Evolutionary conservation across 2,113 vertebrate species (phyloP).

Genomic region (Alouatta palliata): DNA sequence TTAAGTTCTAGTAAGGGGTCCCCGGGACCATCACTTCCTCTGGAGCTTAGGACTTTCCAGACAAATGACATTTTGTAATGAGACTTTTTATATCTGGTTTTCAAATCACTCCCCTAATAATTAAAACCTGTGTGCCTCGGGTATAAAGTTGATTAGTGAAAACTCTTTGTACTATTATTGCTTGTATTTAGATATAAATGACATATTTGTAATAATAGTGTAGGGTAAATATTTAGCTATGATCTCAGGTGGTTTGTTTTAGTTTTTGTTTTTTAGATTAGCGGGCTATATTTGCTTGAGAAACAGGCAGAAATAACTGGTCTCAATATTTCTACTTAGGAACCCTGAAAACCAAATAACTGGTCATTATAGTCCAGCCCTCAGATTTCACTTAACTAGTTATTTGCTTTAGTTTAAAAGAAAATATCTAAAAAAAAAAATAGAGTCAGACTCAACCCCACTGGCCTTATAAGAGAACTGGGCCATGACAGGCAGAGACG

Average conservation of each 20-base stretch:
- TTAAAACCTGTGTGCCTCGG: background rate
- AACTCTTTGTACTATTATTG: background rate
- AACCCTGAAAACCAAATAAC: too few relatives aligned
- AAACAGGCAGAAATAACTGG: background rate
- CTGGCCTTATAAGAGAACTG: too few relatives aligned
- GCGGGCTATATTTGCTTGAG: background rate
- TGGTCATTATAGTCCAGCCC: background rate
- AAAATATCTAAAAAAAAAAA: too few relatives aligned
- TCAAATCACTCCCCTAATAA: background rate
- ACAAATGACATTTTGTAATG: background rate
- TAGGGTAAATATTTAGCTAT: background rate
- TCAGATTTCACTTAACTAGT: too few relatives aligned
- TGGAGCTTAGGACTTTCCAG: background rate
- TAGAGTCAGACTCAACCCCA: background rate
- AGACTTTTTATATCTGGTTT: background rate
- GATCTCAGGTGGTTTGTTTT: background rate
- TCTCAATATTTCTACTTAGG: background rate
- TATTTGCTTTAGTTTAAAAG: too few relatives aligned
- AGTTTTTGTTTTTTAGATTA: background rate
- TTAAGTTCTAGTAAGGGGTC: background rate
- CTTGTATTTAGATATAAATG: background rate
- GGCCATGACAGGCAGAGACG: background rate
- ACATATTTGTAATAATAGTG: background rate
- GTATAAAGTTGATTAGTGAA: background rate
- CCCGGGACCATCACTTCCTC: background rate